Conservation (phyloP, 2,888 invertebrate species). For the Caenorhabditis virilis region DNA sequence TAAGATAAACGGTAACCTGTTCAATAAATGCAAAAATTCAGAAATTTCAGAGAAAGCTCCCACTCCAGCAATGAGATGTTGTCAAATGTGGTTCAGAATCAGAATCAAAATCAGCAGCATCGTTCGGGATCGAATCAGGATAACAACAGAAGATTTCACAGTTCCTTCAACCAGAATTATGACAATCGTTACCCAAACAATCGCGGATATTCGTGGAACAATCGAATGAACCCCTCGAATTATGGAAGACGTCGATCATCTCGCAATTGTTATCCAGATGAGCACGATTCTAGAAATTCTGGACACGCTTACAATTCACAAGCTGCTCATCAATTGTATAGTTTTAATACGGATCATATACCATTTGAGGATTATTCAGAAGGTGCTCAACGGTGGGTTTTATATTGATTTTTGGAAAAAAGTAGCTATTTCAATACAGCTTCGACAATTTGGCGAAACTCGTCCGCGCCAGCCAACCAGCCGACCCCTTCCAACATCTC, state of each 20-base stretch:
- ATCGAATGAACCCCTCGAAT: no score
- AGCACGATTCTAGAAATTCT: constrained; percentile 1
- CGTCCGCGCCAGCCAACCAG: constrained; percentile 18
- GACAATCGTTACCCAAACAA: no score
- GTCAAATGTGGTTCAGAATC: no score
- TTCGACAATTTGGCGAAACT: constrained; percentile 31
- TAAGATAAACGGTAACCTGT: no score
- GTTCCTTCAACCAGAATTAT: no score
- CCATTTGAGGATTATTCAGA: constrained; percentile 28
- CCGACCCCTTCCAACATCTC: constrained; percentile 6
- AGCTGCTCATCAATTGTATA: neutral
- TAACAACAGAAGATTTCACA: no score
- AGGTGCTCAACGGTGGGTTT: constrained; percentile 14
- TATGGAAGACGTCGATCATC: constrained; percentile 1
- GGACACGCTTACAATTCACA: neutral
- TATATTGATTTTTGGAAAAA: no score
- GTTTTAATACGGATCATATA: constrained; percentile 7
- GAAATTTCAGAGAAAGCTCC: constrained; percentile 29
- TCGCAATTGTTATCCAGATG: neutral
- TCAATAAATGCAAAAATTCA: no score
- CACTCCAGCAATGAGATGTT: constrained; percentile 9
- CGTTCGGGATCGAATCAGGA: no score
- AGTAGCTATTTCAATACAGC: constrained; percentile 7
- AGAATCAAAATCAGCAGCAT: no score
- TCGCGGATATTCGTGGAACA: no score